These are phyloP conservation scores for Apostichopus parvimensis DNA, from an alignment of 35 echinoderm and acorn worm species.

Conservation along the genomic window DNA sequence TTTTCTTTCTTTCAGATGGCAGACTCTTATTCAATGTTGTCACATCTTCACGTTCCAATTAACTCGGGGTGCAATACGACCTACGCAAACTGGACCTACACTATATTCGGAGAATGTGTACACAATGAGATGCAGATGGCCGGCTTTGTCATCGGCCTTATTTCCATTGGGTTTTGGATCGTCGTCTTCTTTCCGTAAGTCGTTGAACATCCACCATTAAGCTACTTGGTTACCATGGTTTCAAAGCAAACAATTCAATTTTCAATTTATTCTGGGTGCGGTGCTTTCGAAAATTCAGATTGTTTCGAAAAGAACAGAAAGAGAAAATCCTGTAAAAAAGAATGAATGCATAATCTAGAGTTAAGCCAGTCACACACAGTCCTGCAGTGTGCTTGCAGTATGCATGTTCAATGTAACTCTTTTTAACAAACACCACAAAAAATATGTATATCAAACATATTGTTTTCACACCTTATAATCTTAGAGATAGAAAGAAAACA, in stretches of 20 bases:
- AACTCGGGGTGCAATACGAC: not conserved
- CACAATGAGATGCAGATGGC: slow-evolving; percentile 57
- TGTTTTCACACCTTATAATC: too few species aligned
- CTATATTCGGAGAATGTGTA: slow-evolving; percentile 82
- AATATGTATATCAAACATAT: too few species aligned
- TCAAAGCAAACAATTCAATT: too few species aligned
- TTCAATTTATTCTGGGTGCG: too few species aligned
- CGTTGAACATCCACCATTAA: not conserved
- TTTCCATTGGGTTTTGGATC: slow-evolving; percentile 83
- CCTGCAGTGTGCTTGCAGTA: too few species aligned
- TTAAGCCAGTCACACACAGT: too few species aligned
- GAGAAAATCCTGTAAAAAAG: too few species aligned
- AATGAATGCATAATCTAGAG: too few species aligned
- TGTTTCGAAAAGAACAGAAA: not conserved
- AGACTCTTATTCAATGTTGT: not conserved
- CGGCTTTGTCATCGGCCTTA: slow-evolving; percentile 82
- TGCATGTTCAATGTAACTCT: too few species aligned
- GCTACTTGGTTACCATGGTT: not conserved
- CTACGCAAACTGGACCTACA: slow-evolving; percentile 61
- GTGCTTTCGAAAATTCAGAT: not conserved
- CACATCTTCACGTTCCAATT: not conserved
- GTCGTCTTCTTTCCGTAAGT: slow-evolving; percentile 95
- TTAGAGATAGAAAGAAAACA: too few species aligned
- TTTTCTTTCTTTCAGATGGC: not conserved
- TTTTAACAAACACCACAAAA: too few species aligned